Conservation (phyloP, 2,113 vertebrate species). For the Empidonax traillii region DNA sequence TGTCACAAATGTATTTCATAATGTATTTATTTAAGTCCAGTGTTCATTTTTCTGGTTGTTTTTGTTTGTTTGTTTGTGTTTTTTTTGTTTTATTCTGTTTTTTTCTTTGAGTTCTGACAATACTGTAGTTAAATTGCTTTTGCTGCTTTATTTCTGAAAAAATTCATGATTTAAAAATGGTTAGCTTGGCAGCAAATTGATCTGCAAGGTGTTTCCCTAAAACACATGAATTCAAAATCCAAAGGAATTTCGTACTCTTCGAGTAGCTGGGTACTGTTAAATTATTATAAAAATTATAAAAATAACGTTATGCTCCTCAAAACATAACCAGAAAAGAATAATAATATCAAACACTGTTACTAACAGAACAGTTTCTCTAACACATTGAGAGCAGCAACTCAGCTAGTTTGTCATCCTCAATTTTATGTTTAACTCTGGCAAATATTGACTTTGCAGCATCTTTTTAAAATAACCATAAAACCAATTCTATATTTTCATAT, state of each 20-base stretch:
- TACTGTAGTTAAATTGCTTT: neutral
- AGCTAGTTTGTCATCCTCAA: neutral
- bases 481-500: neutral
- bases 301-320: neutral
- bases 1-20: neutral
- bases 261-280: neutral
- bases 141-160: neutral
- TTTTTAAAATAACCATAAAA: neutral
- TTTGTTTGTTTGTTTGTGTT: neutral
- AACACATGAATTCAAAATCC: neutral
- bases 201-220: neutral
- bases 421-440: neutral
- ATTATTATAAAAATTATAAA: neutral
- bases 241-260: neutral
- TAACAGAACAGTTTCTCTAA: neutral
- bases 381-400: neutral
- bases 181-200: fast-evolving
- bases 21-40: neutral
- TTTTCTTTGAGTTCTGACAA: neutral
- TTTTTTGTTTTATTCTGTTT: too few relatives aligned
- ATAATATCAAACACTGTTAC: neutral
- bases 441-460: neutral
- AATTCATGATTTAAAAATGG: neutral
- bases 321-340: neutral
- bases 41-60: fast-evolving